Base-by-base conservation (phyloP, 2,888 invertebrate species). In the Acleris holmiana region DNA sequence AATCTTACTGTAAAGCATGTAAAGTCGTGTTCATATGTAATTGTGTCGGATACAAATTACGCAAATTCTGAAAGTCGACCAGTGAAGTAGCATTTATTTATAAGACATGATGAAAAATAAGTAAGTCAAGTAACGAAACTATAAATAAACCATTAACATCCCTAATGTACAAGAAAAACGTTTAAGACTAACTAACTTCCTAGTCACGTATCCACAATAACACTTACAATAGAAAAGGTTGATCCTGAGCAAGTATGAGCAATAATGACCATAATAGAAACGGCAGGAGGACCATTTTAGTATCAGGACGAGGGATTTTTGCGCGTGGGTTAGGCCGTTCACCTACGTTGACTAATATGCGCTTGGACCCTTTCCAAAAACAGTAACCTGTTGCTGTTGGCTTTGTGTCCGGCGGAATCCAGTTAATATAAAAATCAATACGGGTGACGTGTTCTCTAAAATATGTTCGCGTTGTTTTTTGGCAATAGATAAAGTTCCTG, bases 241-340 rank as follows among this genome's bases (percentile, higher is more conserved):
- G 77, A 80, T 79, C 78, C 76, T 79, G 80, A 73, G 18, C 70
- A 64, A 66, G 68, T 70, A 64, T 53, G 17, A 70, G 71, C 71
- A 71, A 78, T 72, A 82, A 82, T 83, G 77, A 69, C 84, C 80
- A 80, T 84, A 83, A 75, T 61, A 57, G 65, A 62, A 60, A 68
- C 62, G 66, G 66, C 70, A 72, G 72, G 71, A 70, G 67, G 69
- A 67, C 81, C 79, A 75, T 77, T 76, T 75, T 73, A 77, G 77
- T 68, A 67, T 55, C 67, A 71, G 71, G 67, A 66, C 69, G 68
- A 68, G 70, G 67, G 67, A 68, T 76, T 82, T 80, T 76, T 69
- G 76, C 71, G 86, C 85, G 91, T 90, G 84, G 91, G 91, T 66
- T 74, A 78, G 88, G 84, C 73, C 89, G 77, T 90, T 89, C 85